phyloP scores from a whole-genome alignment of 2,888 invertebrate genomes.

The Drosophila anomalata region DNA sequence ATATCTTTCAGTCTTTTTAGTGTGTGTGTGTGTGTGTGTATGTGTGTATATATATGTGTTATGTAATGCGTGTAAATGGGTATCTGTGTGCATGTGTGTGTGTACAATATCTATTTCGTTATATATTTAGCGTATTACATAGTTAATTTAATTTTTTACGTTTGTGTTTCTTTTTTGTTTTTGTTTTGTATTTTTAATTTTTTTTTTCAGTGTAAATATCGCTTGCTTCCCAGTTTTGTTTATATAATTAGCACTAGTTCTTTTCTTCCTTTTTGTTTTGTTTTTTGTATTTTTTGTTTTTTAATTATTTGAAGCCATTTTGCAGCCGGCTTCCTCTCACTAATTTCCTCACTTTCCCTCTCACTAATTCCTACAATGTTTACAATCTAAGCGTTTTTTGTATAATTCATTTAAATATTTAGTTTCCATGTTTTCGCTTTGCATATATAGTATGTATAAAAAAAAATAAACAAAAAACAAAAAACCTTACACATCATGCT shows the following conservation, averaged over 20 bases:
- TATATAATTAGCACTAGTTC: conserved; percentile 46
- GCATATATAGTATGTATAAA: conserved; percentile 18
- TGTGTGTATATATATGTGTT: conserved; percentile 51
- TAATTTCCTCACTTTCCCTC: conserved; percentile 15
- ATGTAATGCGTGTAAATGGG: conserved; percentile 39
- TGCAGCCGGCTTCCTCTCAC: conserved; percentile 6
- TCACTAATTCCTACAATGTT: conserved; percentile 34
- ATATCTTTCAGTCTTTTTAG: conserved; percentile 84
- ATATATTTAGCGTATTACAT: conserved; percentile 52
- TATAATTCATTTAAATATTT: conserved; percentile 73
- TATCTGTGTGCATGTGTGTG: conserved; percentile 44
- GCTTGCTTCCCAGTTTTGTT: conserved; percentile 57
- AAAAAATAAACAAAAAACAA: conserved; percentile 50
- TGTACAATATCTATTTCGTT: conserved; percentile 76
- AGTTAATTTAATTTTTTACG: conserved; percentile 44
- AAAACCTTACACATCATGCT: conserved; percentile 36
- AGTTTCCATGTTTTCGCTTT: conserved; percentile 50
- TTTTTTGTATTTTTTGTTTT: conserved; percentile 3
- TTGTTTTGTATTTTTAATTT: conserved; percentile 14
- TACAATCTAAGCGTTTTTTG: conserved; percentile 57
- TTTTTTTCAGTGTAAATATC: conserved; percentile 52
- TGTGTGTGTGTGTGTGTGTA: conserved; percentile 71
- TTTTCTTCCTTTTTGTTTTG: conserved; percentile 10
- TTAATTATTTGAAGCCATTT: conserved; percentile 20
- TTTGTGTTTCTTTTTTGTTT: conserved; percentile 29